Evolutionary conservation across 2,888 invertebrate genomes (phyloP).

Genomic region (Acholoe squamosa): DNA sequence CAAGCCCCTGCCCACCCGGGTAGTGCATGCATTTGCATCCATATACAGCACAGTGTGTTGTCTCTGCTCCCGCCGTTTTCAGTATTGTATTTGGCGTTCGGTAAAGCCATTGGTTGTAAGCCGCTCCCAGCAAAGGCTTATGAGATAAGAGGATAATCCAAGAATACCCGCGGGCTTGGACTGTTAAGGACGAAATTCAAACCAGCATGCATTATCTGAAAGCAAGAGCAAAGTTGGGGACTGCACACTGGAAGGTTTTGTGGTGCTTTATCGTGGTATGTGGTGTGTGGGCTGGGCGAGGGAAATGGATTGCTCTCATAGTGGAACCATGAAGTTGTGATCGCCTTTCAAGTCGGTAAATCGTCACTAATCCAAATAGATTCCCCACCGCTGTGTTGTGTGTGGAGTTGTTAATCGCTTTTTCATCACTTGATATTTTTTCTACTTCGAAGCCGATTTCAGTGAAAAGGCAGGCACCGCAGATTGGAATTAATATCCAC

Average conservation of each 20-base stretch:
- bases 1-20: not conserved
- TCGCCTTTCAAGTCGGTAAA: not conserved
- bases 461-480: slow-evolving; percentile 13
- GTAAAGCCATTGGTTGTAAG: not conserved
- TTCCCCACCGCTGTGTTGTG: not conserved
- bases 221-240: not conserved
- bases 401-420: no score
- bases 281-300: no score
- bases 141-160: slow-evolving; percentile 38
- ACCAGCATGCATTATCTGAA: not conserved
- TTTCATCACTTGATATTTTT: not conserved
- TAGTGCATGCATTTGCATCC: not conserved
- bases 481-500: slow-evolving; percentile 4
- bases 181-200: not conserved
- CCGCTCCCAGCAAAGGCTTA: not conserved
- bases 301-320: not conserved
- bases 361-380: slow-evolving; percentile 20
- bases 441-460: slow-evolving; percentile 5
- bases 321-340: not conserved
- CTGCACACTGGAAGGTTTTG: not conserved
- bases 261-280: no score
- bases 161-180: not conserved
- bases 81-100: not conserved
- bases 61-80: not conserved
- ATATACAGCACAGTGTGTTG: not conserved